Evolutionary conservation across 2,888 invertebrate genomes (phyloP), one percentile per base, ranked within the genome.

Genomic region (Holacanthella duospinosa): DNA sequence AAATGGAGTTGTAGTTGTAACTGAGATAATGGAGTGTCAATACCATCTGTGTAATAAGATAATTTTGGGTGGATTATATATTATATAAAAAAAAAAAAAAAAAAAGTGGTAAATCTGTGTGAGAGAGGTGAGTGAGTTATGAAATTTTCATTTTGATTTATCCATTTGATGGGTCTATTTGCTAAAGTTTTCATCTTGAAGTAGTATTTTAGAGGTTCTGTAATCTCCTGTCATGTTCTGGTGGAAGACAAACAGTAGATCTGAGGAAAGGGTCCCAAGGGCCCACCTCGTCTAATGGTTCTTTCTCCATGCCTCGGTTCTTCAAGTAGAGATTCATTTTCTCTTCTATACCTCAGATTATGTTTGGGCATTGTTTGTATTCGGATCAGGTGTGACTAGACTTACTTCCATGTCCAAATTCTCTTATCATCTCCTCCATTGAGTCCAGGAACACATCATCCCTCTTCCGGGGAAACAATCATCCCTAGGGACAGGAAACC

Each of bases 211-310:
- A 48, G 19, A 21, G 48, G 21, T 16, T 9, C 48, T 21, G 16
- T 48, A 48, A 48, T 48, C 48, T 48, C 48, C 48, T 48, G 48
- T 48, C 48, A 48, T 48, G 48, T 48, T 48, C 48, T 48, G 48
- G 16, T 48, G 48, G 48, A 48, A 48, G 48, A 48, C 48, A 48
- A 48, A 48, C 48, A 48, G 48, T 16, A 16, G 48, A 48, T 48
- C 48, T 48, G 48, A 9, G 48, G 21, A 21, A 48, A 48, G 48
- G 48, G 48, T 48, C 48, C 48, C 48, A 48, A 48, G 48, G 48
- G 48, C 48, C 48, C n/a, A 9, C 48, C 48, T 48, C 48, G 48
- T 48, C 48, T 48, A 48, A 48, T 48, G 21, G 19, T 21, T 48
- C 36, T 36, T 36, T 36, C 48, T 21, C 48, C 21, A 36, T 36